Conservation (phyloP, 1,140 invertebrate species). For the Apis dorsata region DNA sequence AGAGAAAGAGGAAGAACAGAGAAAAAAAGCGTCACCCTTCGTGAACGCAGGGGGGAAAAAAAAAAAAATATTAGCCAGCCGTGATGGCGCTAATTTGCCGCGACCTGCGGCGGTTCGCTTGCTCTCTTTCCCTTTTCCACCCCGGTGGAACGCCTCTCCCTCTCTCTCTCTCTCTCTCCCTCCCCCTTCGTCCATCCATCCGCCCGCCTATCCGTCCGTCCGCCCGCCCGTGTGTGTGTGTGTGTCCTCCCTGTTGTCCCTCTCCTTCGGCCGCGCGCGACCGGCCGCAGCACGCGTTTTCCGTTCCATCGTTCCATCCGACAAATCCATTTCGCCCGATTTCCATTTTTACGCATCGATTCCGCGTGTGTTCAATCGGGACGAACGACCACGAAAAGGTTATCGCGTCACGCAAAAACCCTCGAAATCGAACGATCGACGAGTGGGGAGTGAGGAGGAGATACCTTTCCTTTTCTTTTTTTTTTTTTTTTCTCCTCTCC, state of each 20-base stretch:
- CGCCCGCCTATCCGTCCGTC: slow-evolving; percentile 25
- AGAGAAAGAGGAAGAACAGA: slow-evolving; percentile 19
- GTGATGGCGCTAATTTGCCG: slow-evolving; percentile 68
- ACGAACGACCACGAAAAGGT: slow-evolving; percentile 70
- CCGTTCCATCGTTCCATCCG: slow-evolving; percentile 45
- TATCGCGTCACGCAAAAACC: slow-evolving; percentile 60
- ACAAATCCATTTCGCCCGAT: slow-evolving; percentile 74
- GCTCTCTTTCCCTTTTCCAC: slow-evolving; percentile 34
- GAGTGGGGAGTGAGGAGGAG: not conserved
- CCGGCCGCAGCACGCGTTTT: slow-evolving; percentile 45
- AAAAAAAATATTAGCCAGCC: slow-evolving; percentile 64
- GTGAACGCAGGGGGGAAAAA: slow-evolving; percentile 19
- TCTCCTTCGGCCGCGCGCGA: slow-evolving; percentile 17
- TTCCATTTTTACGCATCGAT: slow-evolving; percentile 75
- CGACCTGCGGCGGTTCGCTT: slow-evolving; percentile 51
- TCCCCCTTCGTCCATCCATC: slow-evolving; percentile 26
- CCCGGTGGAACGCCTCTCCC: not conserved
- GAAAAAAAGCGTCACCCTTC: slow-evolving; percentile 41
- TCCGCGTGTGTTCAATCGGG: slow-evolving; percentile 60
- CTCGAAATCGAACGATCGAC: slow-evolving; percentile 72
- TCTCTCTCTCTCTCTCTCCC: not conserved
- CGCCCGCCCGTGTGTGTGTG: too few species aligned
- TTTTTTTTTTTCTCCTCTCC: too few species aligned
- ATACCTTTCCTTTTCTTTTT: too few species aligned
- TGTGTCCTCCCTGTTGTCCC: slow-evolving; percentile 18